phyloP scores from a whole-genome alignment of 2,797 vertebrate genomes.

The Pseudomugil gertrudae region DNA sequence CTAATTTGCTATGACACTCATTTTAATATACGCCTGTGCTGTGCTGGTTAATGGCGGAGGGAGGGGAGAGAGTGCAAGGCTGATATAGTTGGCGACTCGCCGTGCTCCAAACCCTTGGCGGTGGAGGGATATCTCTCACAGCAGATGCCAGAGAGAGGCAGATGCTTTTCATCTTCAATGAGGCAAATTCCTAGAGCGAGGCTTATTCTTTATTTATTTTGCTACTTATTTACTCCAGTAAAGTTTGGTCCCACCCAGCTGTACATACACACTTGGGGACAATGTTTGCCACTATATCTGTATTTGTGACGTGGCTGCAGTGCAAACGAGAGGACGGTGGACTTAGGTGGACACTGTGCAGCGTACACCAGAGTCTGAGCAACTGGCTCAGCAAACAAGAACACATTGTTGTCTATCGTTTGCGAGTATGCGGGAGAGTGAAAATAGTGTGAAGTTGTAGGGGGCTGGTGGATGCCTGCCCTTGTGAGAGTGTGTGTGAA shows the following conservation, averaged over 20 bases:
- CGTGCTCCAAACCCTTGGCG: constrained; percentile 72
- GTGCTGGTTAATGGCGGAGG: constrained; percentile 53
- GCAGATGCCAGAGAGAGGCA: constrained; percentile 78
- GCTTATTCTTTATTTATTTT: constrained; percentile 77
- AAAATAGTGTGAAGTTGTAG: constrained; percentile 36
- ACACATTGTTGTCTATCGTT: constrained; percentile 38
- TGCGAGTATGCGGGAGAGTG: constrained; percentile 44
- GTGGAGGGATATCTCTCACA: constrained; percentile 78
- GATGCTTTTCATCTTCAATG: constrained; percentile 83
- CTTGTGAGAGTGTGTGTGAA: constrained; percentile 32
- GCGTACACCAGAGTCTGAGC: constrained; percentile 39
- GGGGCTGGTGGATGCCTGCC: constrained; percentile 45
- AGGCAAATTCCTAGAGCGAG: constrained; percentile 75
- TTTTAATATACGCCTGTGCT: constrained; percentile 46
- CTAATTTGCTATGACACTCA: constrained; percentile 66
- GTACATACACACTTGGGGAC: constrained; percentile 46
- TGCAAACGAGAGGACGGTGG: constrained; percentile 26
- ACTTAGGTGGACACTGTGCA: constrained; percentile 28
- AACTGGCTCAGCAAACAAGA: constrained; percentile 47
- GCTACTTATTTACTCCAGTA: constrained; percentile 71
- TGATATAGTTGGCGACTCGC: constrained; percentile 72
- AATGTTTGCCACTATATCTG: constrained; percentile 40
- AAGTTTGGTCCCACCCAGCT: constrained; percentile 57
- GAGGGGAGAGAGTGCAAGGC: constrained; percentile 50
- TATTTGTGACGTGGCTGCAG: constrained; percentile 6